Evolutionary conservation across 2,797 vertebrate genomes (phyloP), one percentile per base, ranked within the genome.

Genomic region (Tiaroga cobitis): DNA sequence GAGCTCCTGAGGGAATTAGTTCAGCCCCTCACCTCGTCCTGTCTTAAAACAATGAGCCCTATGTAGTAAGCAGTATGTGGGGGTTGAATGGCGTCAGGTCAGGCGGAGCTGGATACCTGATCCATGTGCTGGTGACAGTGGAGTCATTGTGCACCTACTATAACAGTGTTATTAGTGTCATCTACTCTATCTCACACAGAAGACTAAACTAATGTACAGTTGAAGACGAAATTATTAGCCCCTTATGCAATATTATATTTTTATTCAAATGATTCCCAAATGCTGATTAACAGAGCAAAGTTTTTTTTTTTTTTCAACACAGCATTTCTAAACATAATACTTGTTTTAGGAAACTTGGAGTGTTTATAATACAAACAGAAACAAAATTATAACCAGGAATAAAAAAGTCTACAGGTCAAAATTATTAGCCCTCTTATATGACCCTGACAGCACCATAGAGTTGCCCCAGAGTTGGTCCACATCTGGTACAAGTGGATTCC

Each of bases 91-190:
- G 46, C 21, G 26, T 68, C 32, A 51, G 26, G 46, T 81, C 67
- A 69, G 49, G 13, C 46, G 37, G 65, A 37, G 37, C 37, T 37
- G 37, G 37, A 54, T 10, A 37, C 32, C 43, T 81, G 80, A 54
- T 81, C 65, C 46, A 24, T 49, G 41, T 34, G 19, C 26, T 68
- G 41, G 6, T 67, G 61, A 80, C 78, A 46, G 56, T 49, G 51
- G 51, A 39, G 74, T 39, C 74, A 59, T 76, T 76, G 74, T 59
- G 54, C 32, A 59, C 74, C 54, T 77, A n/a, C 51, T 16, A 8
- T 59, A 37, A 59, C 3, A 24, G 2, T 32, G 61, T 32, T 32
- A 10, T 19, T 24, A 26, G 76, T 67, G 61, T 21, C 11, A 15
- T 67, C 8, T 34, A 80, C 18, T 32, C 19, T 61, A 49, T 80